Conservation (phyloP, 2,113 vertebrate species). For the Cricetomys ansorgei region DNA sequence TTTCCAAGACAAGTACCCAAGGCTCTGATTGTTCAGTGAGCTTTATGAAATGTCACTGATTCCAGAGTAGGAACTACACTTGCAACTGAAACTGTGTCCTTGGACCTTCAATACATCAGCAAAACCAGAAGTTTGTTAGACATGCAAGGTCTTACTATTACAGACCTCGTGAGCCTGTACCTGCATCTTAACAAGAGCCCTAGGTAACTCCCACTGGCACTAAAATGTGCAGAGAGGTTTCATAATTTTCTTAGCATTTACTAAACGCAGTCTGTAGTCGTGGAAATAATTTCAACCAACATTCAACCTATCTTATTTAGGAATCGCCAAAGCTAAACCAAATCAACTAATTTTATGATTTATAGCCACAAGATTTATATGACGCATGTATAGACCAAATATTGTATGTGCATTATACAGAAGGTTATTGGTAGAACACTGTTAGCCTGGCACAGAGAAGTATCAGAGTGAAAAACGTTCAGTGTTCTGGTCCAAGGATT, state of each 20-base stretch:
- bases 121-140: background rate
- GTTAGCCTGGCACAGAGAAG: background rate
- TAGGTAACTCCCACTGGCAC: background rate
- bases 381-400: background rate
- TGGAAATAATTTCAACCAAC: background rate
- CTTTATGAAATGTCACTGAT: background rate
- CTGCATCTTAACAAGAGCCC: background rate
- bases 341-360: slow-evolving; percentile 57
- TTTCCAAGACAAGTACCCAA: background rate
- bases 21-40: background rate
- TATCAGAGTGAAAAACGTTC: background rate
- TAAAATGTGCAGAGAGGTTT: background rate
- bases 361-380: background rate
- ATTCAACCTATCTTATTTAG: slow-evolving; percentile 2
- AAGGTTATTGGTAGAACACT: background rate
- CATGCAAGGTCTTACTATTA: background rate
- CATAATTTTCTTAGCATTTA: slow-evolving; percentile 18
- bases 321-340: slow-evolving; percentile 12
- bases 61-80: background rate
- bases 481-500: slow-evolving; percentile 14
- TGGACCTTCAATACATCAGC: background rate
- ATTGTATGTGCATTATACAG: background rate
- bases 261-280: background rate
- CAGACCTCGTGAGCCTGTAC: background rate
- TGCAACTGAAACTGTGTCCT: background rate